Evolutionary conservation across 2,888 invertebrate genomes (phyloP).

Genomic region (Torymus texanus): DNA sequence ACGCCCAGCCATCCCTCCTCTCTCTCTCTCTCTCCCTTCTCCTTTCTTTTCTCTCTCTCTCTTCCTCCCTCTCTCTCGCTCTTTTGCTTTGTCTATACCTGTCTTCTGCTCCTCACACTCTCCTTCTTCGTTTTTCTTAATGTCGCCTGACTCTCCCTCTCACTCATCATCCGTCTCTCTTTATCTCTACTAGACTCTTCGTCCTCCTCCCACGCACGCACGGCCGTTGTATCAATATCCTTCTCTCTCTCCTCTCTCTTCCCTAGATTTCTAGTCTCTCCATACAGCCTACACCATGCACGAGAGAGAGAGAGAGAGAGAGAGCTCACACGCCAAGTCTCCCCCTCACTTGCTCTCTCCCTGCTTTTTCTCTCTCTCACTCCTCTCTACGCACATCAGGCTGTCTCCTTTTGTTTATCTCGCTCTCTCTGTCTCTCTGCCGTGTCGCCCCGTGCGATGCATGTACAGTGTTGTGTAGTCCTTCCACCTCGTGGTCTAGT

Average conservation of each 20-base stretch:
- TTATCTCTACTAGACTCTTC: slow-evolving; percentile 5
- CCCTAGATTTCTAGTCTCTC: slow-evolving; percentile 1
- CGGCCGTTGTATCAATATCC: no score
- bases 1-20: background rate
- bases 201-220: background rate
- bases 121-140: background rate
- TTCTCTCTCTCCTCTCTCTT: slow-evolving; percentile 11
- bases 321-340: background rate
- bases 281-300: background rate
- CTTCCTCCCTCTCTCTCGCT: background rate
- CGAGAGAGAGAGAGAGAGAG: background rate
- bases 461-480: background rate
- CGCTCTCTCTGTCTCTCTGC: slow-evolving; percentile 46
- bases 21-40: background rate
- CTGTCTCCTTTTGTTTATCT: slow-evolving; percentile 58
- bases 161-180: background rate
- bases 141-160: background rate
- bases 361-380: background rate
- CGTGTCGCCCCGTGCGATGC: background rate
- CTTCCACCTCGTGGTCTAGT: slow-evolving; percentile 8
- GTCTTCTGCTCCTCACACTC: background rate
- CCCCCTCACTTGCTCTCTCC: background rate
- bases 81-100: background rate
- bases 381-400: background rate
- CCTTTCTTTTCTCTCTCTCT: background rate